Base-by-base conservation (phyloP, 2,888 invertebrate species). In the Drosophila nr. medialis region DNA sequence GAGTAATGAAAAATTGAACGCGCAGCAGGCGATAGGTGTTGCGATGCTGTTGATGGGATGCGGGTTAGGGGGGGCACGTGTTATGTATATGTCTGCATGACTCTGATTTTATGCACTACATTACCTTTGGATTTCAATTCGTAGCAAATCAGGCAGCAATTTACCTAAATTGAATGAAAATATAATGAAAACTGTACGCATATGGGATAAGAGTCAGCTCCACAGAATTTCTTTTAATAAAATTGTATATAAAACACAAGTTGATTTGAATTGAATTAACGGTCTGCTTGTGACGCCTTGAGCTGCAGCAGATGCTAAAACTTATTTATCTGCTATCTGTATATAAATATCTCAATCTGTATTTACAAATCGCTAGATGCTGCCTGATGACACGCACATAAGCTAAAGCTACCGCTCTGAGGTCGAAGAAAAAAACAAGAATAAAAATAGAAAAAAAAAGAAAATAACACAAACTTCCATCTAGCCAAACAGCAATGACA, bases 91-190 rank as follows among this genome's bases (percentile, higher is more conserved):
- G 85, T 77, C 80, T 84, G 85, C 87, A 89, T 83, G 86, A 86
- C 88, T 90, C 83, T 83, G 90, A 89, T 89, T 90, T 90, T 86
- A 75, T 89, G 90, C 90, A 89, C 90, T 89, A 91, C 89, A 90
- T 90, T 90, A 90, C 81, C 86, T 86, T 85, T 89, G 81, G 85
- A 90, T 88, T 88, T 85, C 84, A 75, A 86, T 88, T 86, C 76
- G 81, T 66, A 80, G 83, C 86, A 86, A 86, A 88, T 90, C 86
- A 80, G 83, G 60, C 80, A 88, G 88, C 83, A 88, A 86, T 90
- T 83, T 80, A 77, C 83, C 81, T 74, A 81, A 71, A 74, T 55
- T 65, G 74, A 74, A 71, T 66, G 69, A 70, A 75, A 69, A 64
- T 68, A 80, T 72, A 38, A 80, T 61, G 67, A 66, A 72, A 72